Base-by-base conservation (phyloP, 1,140 invertebrate genomes). In the Aphis craccivora region DNA sequence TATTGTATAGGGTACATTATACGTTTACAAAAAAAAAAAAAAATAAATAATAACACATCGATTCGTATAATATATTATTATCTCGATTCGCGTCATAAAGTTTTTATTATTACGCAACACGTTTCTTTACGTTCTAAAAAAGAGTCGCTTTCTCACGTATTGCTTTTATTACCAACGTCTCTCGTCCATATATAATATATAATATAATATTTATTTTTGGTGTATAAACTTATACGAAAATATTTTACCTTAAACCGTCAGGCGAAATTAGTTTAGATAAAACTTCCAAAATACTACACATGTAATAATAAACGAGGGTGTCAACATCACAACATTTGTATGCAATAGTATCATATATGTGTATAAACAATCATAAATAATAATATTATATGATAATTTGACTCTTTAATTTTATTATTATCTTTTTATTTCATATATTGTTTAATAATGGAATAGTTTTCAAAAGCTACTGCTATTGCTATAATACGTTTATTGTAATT, bases 101-200 rank as follows among this genome's bases (percentile, higher is more conserved):
- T 88, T 48, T 88, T 43, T 88, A 45, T 51, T 88, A 88, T 88
- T 51, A 51, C 86, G 45, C 86, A 51, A 51, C 86, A 35, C 45
- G 86, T 88, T 88, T 88, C 83, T 88, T 88, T 88, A 51, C 30
- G n/a, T 18, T 88, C 40, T 18, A 48, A 48, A 86, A 87, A 87
- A 30, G n/a, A 30, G 14, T 87, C 84, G 43, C 23, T 87, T 45
- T 45, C 43, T 45, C 43, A 45, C 84, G 30, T 87, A 51, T 51
- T 35, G 86, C 30, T 88, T 51, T 88, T 88, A 88, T 88, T 88
- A 88, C 45, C 43, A 25, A 45, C 4, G 43, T n/a, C 5, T n/a
- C 22, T 30, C 40, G 40, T 43, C 22, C 84, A 87, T 87, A 45
- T 86, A 45, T 86, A 83, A 40, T 37, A 23, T 25, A 30, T 11